Evolutionary conservation across 2,888 invertebrate genomes (phyloP), one percentile per base, ranked within the genome.

Genomic region (Trichogramma evanescens): DNA sequence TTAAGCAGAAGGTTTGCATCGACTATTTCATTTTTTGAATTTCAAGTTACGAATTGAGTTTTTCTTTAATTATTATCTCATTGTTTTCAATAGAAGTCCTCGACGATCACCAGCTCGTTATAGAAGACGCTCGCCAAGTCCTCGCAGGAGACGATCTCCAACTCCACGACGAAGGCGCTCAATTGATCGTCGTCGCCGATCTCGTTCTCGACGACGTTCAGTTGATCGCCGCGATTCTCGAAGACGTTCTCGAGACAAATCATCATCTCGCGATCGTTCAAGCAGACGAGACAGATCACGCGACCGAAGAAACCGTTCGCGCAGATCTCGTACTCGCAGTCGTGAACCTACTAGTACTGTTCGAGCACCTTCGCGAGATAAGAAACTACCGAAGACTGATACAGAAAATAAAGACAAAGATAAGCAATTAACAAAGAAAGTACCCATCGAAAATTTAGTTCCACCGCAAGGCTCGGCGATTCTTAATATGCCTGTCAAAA

Each of bases 221-320:
- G 73, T 76, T 10, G 76, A 77, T 9, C 67, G 66, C 45, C 71
- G 75, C 59, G 75, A 72, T 42, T 26, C 39, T 39, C 55, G 64
- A 1, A 59, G 62, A 4, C 54, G 64, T 1, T 64, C 64, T 5
- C 49, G 64, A 3, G 62, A 77, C 66, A 72, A 75, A 68, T 78
- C 77, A 44, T 70, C 71, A 49, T 77, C 77, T 54, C 76, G 77
- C 51, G 78, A 78, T 67, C 74, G 78, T 67, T 77, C 74, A 56
- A 71, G 66, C 67, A 71, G 73, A 54, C 71, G 74, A 48, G 74
- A 75, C 54, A 73, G 75, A 58, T 75, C 75, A 56, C 73, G 76
- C 53, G 79, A 80, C 40, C 82, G 82, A 68, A 78, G 81, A 9
- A 81, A 82, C 66, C 62, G 64, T 6, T 64, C 64, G 4, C 64